These are phyloP conservation scores for Brenthis ino DNA, from an alignment of 2,888 invertebrate species.

Conservation along the genomic window DNA sequence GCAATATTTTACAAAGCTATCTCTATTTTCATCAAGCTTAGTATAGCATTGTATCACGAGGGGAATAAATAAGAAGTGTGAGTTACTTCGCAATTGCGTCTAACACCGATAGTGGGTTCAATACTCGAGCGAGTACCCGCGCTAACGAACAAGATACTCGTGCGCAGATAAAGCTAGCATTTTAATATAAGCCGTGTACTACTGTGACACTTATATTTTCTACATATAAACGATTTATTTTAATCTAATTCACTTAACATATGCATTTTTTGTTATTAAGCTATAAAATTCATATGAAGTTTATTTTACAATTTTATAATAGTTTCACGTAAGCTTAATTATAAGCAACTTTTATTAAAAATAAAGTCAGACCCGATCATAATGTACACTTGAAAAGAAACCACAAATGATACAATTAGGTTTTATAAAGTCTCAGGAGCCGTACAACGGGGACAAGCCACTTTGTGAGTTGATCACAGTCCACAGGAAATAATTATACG, in stretches of 20 bases:
- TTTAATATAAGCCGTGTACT: constrained; percentile 55
- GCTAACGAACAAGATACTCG: constrained; percentile 77
- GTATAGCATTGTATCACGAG: constrained; percentile 29
- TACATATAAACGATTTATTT: neutral
- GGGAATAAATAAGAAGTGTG: constrained; percentile 39
- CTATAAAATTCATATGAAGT: neutral
- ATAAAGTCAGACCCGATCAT: neutral
- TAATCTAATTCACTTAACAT: constrained; percentile 23
- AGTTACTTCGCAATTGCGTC: constrained; percentile 58
- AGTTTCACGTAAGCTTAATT: too few relatives aligned
- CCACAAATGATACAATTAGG: constrained; percentile 58
- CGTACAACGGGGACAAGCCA: constrained; percentile 52
- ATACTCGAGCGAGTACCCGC: constrained; percentile 59
- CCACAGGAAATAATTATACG: constrained; percentile 72
- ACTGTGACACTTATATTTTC: constrained; percentile 30
- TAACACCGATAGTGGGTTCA: constrained; percentile 76
- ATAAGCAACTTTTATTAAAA: too few relatives aligned
- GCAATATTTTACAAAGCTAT: constrained; percentile 24
- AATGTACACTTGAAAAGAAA: constrained; percentile 45
- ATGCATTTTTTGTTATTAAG: neutral
- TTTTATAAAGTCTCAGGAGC: constrained; percentile 48
- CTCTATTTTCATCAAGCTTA: constrained; percentile 30
- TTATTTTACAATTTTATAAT: neutral
- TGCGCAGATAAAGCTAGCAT: constrained; percentile 69
- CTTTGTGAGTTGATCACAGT: constrained; percentile 54